Percentiles rank a stretch among this genome's conserved stretches.
phyloP scores from a whole-genome alignment of 2,113 vertebrate species.

The Numenius arquata region DNA sequence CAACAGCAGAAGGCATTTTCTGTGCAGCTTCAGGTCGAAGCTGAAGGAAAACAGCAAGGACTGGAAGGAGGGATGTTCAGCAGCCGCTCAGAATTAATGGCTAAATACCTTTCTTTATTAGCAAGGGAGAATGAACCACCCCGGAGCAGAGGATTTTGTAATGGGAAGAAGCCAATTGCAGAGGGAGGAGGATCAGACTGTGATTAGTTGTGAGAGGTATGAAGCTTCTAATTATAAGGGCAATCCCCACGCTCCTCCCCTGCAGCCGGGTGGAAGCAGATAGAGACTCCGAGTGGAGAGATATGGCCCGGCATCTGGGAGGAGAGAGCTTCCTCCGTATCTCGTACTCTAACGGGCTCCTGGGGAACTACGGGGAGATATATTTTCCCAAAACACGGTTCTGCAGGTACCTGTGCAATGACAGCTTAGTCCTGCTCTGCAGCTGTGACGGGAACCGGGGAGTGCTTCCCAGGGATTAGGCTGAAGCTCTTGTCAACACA shows the following conservation, averaged over 20 bases:
- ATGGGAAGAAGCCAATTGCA: not conserved
- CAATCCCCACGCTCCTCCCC: not conserved
- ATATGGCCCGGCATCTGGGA: not conserved
- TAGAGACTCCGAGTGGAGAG: not conserved
- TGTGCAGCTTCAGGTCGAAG: not conserved
- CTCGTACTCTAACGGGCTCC: not conserved
- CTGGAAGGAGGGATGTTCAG: not conserved
- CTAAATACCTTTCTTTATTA: not conserved
- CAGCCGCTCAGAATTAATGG: not conserved
- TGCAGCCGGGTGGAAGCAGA: not conserved
- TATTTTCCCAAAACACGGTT: not conserved
- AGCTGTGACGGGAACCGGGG: rapidly evolving
- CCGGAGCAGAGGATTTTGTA: not conserved
- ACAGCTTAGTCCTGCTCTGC: not conserved
- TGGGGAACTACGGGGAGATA: not conserved
- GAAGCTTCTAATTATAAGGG: not conserved
- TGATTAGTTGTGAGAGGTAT: not conserved
- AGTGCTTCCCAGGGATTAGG: not conserved
- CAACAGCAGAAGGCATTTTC: not conserved
- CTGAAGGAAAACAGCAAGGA: not conserved
- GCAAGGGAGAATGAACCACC: not conserved
- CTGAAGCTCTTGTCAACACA: not conserved
- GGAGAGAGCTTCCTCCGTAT: not conserved
- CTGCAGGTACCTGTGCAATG: not conserved
- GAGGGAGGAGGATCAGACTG: not conserved